These are phyloP conservation scores for Erebia ligea DNA, from an alignment of 2,888 invertebrate genomes.

Conservation along the genomic window DNA sequence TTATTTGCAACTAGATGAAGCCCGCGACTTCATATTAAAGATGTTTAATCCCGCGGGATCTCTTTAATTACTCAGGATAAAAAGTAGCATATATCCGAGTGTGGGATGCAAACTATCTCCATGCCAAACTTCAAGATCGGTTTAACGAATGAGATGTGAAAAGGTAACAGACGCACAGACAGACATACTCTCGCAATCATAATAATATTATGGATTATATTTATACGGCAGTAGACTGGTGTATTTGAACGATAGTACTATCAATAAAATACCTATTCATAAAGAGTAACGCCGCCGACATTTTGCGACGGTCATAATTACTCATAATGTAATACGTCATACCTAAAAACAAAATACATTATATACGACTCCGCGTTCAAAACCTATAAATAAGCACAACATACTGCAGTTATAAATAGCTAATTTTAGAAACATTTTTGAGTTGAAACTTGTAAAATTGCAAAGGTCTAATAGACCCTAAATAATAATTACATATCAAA, in stretches of 20 bases:
- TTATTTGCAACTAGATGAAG: too few species aligned
- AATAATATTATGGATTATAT: neutral
- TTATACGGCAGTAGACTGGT: constrained; percentile 10
- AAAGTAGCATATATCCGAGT: too few species aligned
- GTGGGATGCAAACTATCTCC: too few species aligned
- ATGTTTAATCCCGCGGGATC: too few species aligned
- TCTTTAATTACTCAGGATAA: too few species aligned
- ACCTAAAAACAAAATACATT: neutral
- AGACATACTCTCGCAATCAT: too few species aligned
- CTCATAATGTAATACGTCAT: too few species aligned
- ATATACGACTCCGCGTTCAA: neutral
- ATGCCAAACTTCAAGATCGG: too few species aligned
- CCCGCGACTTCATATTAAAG: too few species aligned
- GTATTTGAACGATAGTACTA: neutral
- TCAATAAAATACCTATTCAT: neutral
- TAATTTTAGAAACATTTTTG: neutral
- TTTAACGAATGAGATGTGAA: too few species aligned
- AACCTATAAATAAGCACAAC: neutral
- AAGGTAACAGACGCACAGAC: too few species aligned
- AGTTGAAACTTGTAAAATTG: neutral
- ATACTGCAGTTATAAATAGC: neutral
- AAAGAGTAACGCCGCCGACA: neutral
- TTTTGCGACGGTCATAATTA: neutral
- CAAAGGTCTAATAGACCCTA: neutral
- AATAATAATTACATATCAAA: neutral